Evolutionary conservation across 2,113 vertebrate species (phyloP).

Genomic region (Hydrolagus affinis): DNA sequence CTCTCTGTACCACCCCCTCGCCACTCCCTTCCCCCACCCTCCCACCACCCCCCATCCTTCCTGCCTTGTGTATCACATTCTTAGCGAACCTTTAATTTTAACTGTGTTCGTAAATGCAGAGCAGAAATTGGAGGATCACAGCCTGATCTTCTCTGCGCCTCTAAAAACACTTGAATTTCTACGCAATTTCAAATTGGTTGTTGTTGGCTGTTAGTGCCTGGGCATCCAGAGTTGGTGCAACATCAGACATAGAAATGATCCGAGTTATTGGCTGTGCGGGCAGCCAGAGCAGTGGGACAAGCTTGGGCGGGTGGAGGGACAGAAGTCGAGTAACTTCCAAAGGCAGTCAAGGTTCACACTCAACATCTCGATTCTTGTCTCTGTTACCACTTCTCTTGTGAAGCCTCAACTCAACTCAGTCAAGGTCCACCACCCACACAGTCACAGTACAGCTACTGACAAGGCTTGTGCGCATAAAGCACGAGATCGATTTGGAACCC

Average conservation of each 20-base stretch:
- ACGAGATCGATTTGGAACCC: not conserved
- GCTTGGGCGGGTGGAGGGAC: not conserved
- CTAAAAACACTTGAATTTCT: constrained; percentile 44
- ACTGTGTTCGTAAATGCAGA: constrained; percentile 44
- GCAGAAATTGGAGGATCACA: constrained; percentile 43
- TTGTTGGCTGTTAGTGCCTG: no score
- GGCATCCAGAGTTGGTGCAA: not conserved
- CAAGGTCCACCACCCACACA: not conserved
- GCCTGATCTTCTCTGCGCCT: constrained; percentile 45
- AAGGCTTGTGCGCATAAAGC: not conserved
- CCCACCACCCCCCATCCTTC: no score
- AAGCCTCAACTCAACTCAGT: not conserved
- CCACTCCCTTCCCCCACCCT: no score
- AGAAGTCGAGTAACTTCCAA: not conserved
- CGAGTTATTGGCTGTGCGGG: not conserved
- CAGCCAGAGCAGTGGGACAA: not conserved
- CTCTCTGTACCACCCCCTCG: not conserved
- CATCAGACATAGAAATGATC: not conserved
- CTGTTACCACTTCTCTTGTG: not conserved
- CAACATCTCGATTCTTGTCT: no score
- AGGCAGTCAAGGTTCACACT: not conserved
- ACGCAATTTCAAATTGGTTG: not conserved
- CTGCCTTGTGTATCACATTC: constrained; percentile 44
- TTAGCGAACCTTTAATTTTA: constrained; percentile 42
- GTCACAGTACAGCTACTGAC: not conserved